A percentile compares a stretch with the other conserved stretches of the same genome.
phyloP scores from a whole-genome alignment of 35 echinoderm and acorn worm genomes.

The Apostichopus parvimensis region DNA sequence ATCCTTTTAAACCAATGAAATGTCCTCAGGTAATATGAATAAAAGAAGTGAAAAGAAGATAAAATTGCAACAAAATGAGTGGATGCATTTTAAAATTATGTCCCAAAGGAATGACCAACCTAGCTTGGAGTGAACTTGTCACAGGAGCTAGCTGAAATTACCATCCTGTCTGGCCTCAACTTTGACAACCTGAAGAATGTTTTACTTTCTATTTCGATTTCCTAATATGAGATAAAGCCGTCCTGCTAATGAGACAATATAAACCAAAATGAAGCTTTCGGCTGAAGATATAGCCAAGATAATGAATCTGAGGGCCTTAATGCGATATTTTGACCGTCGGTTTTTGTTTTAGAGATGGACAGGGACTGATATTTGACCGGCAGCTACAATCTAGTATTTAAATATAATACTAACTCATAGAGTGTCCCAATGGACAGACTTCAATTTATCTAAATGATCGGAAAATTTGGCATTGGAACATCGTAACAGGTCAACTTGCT shows the following conservation, averaged over 20 bases:
- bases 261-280: background rate
- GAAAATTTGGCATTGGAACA: no score
- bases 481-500: no score
- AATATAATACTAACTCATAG: no score
- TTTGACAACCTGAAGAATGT: conserved; percentile 4
- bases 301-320: background rate
- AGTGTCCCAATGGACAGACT: no score
- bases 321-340: background rate
- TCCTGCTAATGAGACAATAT: background rate
- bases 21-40: background rate
- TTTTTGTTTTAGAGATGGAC: background rate
- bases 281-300: background rate
- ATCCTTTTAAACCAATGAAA: background rate
- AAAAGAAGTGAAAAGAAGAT: background rate
- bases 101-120: background rate
- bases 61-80: background rate
- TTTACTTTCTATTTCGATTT: background rate
- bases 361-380: background rate
- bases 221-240: background rate
- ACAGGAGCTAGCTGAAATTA: no score
- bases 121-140: no score
- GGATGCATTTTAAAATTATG: background rate
- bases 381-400: background rate
- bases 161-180: background rate
- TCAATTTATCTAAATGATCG: no score